Evolutionary conservation across 1,140 invertebrate species (phyloP).

Genomic region (Aphaenogaster rudis): DNA sequence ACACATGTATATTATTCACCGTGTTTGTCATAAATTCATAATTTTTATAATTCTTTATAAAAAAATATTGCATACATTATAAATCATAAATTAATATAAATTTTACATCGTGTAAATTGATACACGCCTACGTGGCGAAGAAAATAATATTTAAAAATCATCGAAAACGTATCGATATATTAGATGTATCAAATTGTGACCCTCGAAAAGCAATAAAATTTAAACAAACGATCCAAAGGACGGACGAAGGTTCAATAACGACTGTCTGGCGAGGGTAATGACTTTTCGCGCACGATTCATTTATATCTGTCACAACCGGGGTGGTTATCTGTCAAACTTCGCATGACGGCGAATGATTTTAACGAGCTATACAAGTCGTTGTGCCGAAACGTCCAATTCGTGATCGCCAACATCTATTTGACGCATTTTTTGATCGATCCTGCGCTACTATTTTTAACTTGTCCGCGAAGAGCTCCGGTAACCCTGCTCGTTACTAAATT

Average conservation of each 20-base stretch:
- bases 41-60: conserved; percentile 29
- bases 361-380: conserved; percentile 37
- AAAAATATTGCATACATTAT: neutral
- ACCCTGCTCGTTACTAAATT: conserved; percentile 37
- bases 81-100: conserved; percentile 8
- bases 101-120: neutral
- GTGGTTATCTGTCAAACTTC: conserved; percentile 21
- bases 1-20: neutral
- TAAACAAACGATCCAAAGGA: neutral
- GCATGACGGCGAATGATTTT: conserved; percentile 42
- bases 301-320: conserved; percentile 38
- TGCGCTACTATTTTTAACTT: conserved; percentile 26
- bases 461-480: neutral
- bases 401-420: conserved; percentile 22
- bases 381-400: conserved; percentile 24
- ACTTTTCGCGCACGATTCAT: conserved; percentile 39
- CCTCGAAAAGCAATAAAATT: conserved; percentile 23
- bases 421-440: conserved; percentile 47
- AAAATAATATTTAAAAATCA: neutral
- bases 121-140: neutral
- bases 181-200: neutral
- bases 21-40: conserved; percentile 11
- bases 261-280: conserved; percentile 44
- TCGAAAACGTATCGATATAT: neutral
- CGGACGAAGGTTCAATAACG: neutral